Conservation (phyloP, 2,888 invertebrate species). For the Eledona agricola region DNA sequence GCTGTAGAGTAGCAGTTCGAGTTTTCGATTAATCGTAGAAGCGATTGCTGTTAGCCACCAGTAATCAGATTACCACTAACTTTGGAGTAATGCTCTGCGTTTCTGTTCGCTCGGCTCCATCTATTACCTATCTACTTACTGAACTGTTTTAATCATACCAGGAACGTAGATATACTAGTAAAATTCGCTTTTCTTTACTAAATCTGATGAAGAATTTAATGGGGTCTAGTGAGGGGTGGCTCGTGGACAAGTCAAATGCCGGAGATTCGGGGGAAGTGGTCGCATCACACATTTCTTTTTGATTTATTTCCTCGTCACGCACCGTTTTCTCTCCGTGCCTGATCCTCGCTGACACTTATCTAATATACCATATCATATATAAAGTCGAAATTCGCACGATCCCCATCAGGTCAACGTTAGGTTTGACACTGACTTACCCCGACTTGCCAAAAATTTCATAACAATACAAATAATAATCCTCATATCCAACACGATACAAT, state of each 20-base stretch:
- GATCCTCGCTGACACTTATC: slow-evolving; percentile 55
- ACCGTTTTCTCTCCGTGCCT: slow-evolving; percentile 49
- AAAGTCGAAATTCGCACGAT: slow-evolving; percentile 52
- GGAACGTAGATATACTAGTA: too few relatives aligned
- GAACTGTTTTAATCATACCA: too few relatives aligned
- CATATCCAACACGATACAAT: too few relatives aligned
- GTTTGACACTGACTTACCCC: too few relatives aligned
- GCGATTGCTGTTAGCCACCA: slow-evolving; percentile 43
- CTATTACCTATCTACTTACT: slow-evolving; percentile 20
- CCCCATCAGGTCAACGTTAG: slow-evolving; percentile 43
- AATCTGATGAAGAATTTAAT: too few relatives aligned
- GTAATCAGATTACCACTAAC: slow-evolving; percentile 43
- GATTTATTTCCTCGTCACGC: slow-evolving; percentile 51
- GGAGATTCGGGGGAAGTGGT: slow-evolving; percentile 30
- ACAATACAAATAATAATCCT: too few relatives aligned
- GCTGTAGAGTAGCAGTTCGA: slow-evolving; percentile 29
- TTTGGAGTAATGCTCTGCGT: slow-evolving; percentile 32
- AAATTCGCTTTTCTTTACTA: too few relatives aligned
- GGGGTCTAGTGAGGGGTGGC: too few relatives aligned
- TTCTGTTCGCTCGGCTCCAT: slow-evolving; percentile 24
- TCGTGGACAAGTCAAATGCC: too few relatives aligned
- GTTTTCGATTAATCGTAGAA: slow-evolving; percentile 44
- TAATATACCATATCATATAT: slow-evolving; percentile 56
- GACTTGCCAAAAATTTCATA: too few relatives aligned
- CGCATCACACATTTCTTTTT: slow-evolving; percentile 37